Conservation (phyloP, 2,797 vertebrate species). For the Sus cebifrons region DNA sequence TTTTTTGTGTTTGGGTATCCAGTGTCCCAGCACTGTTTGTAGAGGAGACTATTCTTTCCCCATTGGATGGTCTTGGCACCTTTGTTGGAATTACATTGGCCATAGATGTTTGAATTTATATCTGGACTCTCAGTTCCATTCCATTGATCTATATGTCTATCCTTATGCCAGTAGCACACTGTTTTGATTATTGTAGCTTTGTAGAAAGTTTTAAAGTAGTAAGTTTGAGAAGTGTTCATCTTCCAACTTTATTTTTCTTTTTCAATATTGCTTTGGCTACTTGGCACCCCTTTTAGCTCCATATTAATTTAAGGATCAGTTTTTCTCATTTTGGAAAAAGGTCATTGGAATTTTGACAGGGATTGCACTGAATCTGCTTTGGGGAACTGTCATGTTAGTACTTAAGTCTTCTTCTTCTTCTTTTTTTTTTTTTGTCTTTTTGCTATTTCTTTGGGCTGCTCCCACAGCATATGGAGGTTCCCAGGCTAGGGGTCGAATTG, state of each 20-base stretch:
- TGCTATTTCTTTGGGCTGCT: too few relatives aligned
- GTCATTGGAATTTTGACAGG: neutral
- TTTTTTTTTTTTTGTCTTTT: too few relatives aligned
- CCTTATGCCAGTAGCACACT: neutral
- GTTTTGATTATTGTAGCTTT: conserved; percentile 13
- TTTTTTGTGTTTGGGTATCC: neutral
- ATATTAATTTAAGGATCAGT: conserved; percentile 14
- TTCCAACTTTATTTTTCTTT: neutral
- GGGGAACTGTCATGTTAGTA: neutral
- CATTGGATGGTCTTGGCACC: neutral
- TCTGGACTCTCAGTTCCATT: neutral
- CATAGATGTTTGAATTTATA: neutral
- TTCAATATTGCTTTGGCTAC: neutral
- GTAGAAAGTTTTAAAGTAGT: conserved; percentile 29
- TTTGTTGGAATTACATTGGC: neutral
- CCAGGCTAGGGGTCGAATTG: too few relatives aligned
- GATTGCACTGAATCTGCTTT: neutral
- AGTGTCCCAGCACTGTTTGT: neutral
- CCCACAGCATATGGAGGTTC: too few relatives aligned
- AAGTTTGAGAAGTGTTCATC: conserved; percentile 23
- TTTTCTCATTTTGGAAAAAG: conserved; percentile 1
- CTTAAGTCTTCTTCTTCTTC: neutral
- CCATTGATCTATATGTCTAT: neutral
- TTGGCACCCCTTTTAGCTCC: neutral
- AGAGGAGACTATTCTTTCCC: neutral